A percentile compares a stretch with the other conserved stretches of the same genome.
Conservation (phyloP, 2,797 vertebrate genomes). For the Taeniopygia guttata region DNA sequence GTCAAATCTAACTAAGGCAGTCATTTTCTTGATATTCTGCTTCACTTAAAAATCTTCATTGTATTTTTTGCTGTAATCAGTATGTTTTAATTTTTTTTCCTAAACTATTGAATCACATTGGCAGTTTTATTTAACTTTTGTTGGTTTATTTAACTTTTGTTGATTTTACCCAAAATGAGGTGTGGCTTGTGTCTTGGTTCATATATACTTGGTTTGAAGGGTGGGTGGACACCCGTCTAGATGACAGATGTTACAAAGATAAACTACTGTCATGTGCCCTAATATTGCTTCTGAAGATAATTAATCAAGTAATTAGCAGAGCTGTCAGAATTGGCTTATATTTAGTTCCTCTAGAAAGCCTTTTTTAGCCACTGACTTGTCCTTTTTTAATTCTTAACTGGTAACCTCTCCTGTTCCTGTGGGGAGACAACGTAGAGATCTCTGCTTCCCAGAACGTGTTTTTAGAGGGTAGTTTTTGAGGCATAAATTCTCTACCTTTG, state of each 20-base stretch:
- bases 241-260: slow-evolving; percentile 17
- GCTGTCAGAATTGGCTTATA: slow-evolving; percentile 14
- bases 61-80: not conserved
- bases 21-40: not conserved
- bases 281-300: not conserved
- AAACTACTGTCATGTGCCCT: not conserved
- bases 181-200: not conserved
- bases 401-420: not conserved
- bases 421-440: not conserved
- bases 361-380: not conserved
- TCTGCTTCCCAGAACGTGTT: not conserved
- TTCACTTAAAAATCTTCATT: not conserved
- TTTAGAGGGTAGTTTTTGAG: not conserved
- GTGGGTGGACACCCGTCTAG: not conserved
- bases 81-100: not conserved
- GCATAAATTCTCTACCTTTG: not conserved
- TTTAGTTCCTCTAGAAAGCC: not conserved
- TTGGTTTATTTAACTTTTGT: not conserved
- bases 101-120: not conserved
- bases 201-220: not conserved
- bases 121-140: not conserved
- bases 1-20: not conserved
- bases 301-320: slow-evolving; percentile 29
- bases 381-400: not conserved
- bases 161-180: not conserved